A percentile compares a stretch with the other conserved stretches of the same genome.
Evolutionary conservation across 2,113 vertebrate species (phyloP).

Genomic region (Callochromis pleurospilus): DNA sequence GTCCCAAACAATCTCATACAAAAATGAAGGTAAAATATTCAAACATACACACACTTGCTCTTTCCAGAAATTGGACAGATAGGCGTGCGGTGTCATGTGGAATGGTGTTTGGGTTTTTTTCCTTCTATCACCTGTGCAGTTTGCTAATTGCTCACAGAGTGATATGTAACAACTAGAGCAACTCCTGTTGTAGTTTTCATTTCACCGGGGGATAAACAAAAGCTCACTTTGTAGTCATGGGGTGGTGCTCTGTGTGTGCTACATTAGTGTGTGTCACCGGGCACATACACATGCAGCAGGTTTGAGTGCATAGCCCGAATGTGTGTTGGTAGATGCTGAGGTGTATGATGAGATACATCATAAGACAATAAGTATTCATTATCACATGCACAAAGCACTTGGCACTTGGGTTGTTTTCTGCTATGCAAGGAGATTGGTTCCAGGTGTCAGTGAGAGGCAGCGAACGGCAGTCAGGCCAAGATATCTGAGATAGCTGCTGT

Average conservation of each 20-base stretch:
- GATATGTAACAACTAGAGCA: constrained; percentile 46
- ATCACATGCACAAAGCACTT: not conserved
- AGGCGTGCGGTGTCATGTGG: not conserved
- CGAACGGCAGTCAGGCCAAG: constrained; percentile 34
- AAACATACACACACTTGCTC: not conserved
- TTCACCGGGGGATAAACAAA: constrained; percentile 54
- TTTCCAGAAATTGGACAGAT: not conserved
- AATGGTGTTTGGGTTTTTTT: not conserved
- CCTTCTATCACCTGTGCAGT: constrained; percentile 41
- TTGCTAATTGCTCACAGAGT: constrained; percentile 67
- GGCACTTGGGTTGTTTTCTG: constrained; percentile 13
- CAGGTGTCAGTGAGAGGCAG: constrained; percentile 49
- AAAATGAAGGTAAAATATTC: not conserved
- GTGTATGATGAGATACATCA: constrained; percentile 34
- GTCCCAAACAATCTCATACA: not conserved
- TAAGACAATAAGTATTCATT: constrained; percentile 37
- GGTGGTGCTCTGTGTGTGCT: not conserved
- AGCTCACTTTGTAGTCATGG: constrained; percentile 13
- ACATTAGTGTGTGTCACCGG: not conserved
- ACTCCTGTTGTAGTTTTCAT: constrained; percentile 49
- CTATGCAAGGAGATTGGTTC: constrained; percentile 25
- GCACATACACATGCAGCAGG: not conserved
- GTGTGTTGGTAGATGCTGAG: constrained; percentile 14
- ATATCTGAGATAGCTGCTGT: constrained; percentile 60
- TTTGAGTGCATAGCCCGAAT: not conserved